These are phyloP conservation scores for Brachylomia viminalis DNA, from an alignment of 2,888 invertebrate species.

Conservation along the genomic window DNA sequence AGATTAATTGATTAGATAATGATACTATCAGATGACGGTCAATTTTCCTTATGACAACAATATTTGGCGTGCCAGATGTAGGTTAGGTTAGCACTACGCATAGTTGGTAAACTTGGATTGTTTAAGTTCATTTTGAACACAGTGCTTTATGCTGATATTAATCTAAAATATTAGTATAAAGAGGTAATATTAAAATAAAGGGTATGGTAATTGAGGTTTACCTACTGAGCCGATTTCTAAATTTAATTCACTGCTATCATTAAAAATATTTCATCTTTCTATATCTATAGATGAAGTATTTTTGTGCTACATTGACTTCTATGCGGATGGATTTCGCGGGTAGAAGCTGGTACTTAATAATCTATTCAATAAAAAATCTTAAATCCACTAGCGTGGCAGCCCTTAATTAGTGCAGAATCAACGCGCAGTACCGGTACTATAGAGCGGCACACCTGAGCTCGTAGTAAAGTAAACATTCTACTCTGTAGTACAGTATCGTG, in stretches of 20 bases:
- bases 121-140: not conserved
- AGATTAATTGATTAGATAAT: slow-evolving; percentile 48
- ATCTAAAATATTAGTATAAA: not conserved
- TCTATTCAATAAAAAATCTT: not conserved
- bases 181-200: no score
- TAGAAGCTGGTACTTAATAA: not conserved
- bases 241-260: no score
- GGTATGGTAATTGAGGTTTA: no score
- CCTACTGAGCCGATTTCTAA: no score
- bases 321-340: not conserved
- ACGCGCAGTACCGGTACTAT: slow-evolving; percentile 74
- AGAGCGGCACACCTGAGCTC: slow-evolving; percentile 82
- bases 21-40: slow-evolving; percentile 62
- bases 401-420: slow-evolving; percentile 77
- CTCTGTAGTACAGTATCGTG: slow-evolving; percentile 43
- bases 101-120: not conserved
- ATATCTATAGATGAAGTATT: no score
- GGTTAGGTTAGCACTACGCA: not conserved
- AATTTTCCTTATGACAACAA: slow-evolving; percentile 56
- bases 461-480: slow-evolving; percentile 75
- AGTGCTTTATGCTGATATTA: not conserved
- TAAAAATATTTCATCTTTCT: no score
- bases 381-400: slow-evolving; percentile 62
- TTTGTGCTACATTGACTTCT: not conserved
- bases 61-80: not conserved